Evolutionary conservation across 1,140 invertebrate species (phyloP).

Genomic region (Wiebesia pumilae): DNA sequence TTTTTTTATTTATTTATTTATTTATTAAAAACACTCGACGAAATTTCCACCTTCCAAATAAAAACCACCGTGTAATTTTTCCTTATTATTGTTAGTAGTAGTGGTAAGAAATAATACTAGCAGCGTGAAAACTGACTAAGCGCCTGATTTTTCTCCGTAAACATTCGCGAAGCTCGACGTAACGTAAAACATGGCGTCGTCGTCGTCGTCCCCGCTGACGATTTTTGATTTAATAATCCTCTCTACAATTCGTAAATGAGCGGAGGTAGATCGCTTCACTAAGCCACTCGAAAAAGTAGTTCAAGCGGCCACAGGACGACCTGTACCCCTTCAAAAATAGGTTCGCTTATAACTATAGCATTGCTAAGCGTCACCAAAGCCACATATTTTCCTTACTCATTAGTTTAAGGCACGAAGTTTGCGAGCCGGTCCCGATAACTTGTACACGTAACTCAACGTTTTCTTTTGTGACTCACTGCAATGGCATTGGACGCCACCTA

Average conservation of each 20-base stretch:
- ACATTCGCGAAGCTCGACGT: too few relatives aligned
- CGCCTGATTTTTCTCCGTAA: too few relatives aligned
- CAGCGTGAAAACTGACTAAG: too few relatives aligned
- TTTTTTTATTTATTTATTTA: too few relatives aligned
- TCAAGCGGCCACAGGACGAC: slow-evolving; percentile 81
- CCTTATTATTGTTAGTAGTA: too few relatives aligned
- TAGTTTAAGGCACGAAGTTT: slow-evolving; percentile 86
- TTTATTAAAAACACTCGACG: too few relatives aligned
- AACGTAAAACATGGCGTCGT: too few relatives aligned
- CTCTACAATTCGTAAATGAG: background rate
- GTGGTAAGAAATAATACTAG: too few relatives aligned
- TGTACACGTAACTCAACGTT: slow-evolving; percentile 6
- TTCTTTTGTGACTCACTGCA: background rate
- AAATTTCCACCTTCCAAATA: too few relatives aligned
- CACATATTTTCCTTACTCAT: slow-evolving; percentile 92
- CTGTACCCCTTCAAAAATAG: slow-evolving; percentile 84
- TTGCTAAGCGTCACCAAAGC: slow-evolving; percentile 88
- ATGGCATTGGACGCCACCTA: background rate
- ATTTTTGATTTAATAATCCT: too few relatives aligned
- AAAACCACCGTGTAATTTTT: too few relatives aligned
- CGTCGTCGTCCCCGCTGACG: too few relatives aligned
- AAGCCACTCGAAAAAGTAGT: slow-evolving; percentile 81
- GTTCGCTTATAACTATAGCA: slow-evolving; percentile 76
- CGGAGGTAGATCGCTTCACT: slow-evolving; percentile 83
- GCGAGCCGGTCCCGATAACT: background rate